A percentile compares a stretch with the other conserved stretches of the same genome.
Conservation (phyloP, 23 tunicate species). For the Styela clava region DNA sequence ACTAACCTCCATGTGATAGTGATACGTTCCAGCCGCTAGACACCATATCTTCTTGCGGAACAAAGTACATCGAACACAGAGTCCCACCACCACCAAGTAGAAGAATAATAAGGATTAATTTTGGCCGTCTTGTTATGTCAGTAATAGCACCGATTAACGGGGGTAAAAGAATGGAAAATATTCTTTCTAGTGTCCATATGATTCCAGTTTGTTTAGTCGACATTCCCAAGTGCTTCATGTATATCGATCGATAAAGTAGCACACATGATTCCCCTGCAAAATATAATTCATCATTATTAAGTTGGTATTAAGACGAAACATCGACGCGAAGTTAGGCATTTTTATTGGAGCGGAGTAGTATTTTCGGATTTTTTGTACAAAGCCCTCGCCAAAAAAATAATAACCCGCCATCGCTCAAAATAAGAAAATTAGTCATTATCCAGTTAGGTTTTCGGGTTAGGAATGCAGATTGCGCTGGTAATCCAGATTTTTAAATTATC, state of each 20-base stretch:
- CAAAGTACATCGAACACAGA: conserved; percentile 4
- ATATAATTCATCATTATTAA: background rate
- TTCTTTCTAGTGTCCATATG: conserved; percentile 37
- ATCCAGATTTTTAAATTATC: too few species aligned
- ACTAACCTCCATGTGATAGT: background rate
- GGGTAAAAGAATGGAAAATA: conserved; percentile 40
- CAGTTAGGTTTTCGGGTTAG: too few species aligned
- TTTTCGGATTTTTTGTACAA: too few species aligned
- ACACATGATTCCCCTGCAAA: conserved; percentile 30
- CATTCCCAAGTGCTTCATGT: conserved; percentile 52
- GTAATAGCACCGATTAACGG: conserved; percentile 37
- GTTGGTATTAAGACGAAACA: too few species aligned
- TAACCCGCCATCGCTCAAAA: too few species aligned
- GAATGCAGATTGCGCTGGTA: too few species aligned
- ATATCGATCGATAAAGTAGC: conserved; percentile 33
- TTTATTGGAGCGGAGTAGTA: too few species aligned
- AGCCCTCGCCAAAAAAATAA: too few species aligned
- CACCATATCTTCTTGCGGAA: conserved; percentile 5
- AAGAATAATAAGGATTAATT: conserved; percentile 1
- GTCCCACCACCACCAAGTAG: conserved; percentile 26
- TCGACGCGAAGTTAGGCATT: too few species aligned
- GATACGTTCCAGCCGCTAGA: background rate
- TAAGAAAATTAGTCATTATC: too few species aligned
- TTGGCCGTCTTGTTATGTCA: conserved; percentile 40
- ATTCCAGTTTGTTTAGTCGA: conserved; percentile 61